Evolutionary conservation across 2,113 vertebrate species (phyloP), one percentile per base, ranked within the genome.

Genomic region (Monopterus albus): DNA sequence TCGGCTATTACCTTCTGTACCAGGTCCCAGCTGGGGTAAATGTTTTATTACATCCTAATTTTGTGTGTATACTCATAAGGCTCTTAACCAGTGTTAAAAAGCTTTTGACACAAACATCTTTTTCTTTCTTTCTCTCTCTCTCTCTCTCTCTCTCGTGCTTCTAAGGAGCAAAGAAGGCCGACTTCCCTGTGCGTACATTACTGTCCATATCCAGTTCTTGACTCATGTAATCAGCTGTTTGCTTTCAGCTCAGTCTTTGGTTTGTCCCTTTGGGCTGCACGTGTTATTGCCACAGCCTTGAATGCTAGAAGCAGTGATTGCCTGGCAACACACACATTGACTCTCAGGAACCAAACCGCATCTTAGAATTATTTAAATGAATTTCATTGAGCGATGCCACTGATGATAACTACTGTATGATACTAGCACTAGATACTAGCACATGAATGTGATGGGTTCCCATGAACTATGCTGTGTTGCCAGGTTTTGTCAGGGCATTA

Each of bases 341-440:
- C 50, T 81, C 43, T 78, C 46, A 43, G 59, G 59, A 57, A 35
- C 43, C 47, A 70, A 69, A 64, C 43, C 9, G 62, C 64, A 68
- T 71, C 68, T 72, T 52, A 2, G 46, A 77, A 82, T 85, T 81
- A 82, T 87, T 82, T 52, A 79, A 85, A 85, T 78, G 49, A 57
- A 46, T 77, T 70, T 74, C 40, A 72, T 36, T 67, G 58, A 67
- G 72, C 65, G 81, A 78, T 81, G 76, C 36, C 68, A 78, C 25
- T 62, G 79, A 75, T 69, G 45, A 87, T 83, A 74, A 83, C 59
- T 71, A 40, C n/a, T 55, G 38, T 67, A 75, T 75, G 61, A 65
- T 47, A 42, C 23, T 14, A 57, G 63, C 40, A 43, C 38, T 74
- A 71, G 61, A 79, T 31, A 40, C 31, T 9, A 46, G 40, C 46